Evolutionary conservation across 2,888 invertebrate genomes (phyloP), one percentile per base, ranked within the genome.

Genomic region (Aricia artaxerxes): DNA sequence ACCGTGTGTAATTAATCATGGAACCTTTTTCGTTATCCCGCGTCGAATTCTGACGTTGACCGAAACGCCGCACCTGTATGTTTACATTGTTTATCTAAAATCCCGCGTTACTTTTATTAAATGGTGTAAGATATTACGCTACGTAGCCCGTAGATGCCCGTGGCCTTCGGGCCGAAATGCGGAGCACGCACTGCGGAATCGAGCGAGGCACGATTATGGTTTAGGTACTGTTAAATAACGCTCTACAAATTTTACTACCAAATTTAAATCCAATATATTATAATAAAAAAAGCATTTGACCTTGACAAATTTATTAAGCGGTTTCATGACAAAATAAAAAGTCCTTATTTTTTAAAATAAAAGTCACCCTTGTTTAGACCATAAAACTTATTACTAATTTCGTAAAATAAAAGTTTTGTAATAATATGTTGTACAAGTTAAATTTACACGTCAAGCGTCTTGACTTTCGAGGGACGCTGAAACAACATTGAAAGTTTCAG

Each of bases 31-130:
- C 76, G 76, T 76, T 84, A 82, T 80, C 83, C 79, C 78, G 76
- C 44, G 60, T 80, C 79, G 78, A 78, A 80, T 78, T 78, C 77
- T 53, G 78, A 76, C 57, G 78, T 24, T 57, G 57, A 57, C 53
- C 53, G 53, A 76, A 76, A 76, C 84, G 82, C 82, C 85, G 83
- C 92, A 92, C 90, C 91, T 91, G 91, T 83, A 86, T 84, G 83
- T 87, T 90, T 90, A 80, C 90, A 53, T 76, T 76, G 76, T 86
- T 86, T 57, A 49, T 35, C 76, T 57, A 35, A 75, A 76, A 31
- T 53, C 53, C 53, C 4, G 6, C n/a, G 40, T n/a, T 44, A 4
- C 11, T 73, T 44, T 24, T n/a, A 44, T 73, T n/a, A 44, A 73
- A 69, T 4, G 35, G 31, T 64, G 24, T 31, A 31, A 64, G 31